These are phyloP conservation scores for Phytoseiulus persimilis DNA, from an alignment of 2,888 invertebrate genomes.

Conservation along the genomic window DNA sequence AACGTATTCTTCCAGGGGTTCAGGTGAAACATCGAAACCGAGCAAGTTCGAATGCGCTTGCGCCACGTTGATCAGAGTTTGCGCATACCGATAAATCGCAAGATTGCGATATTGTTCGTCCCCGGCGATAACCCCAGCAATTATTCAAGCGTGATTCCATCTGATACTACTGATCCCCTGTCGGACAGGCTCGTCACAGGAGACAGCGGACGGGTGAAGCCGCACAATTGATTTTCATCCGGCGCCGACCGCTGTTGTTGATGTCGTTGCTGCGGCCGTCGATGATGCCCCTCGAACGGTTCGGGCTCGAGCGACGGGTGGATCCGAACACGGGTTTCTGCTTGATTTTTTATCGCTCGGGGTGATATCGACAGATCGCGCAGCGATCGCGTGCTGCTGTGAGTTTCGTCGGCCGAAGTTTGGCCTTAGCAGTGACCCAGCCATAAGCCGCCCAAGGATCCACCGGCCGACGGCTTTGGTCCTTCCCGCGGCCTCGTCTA, in stretches of 20 bases:
- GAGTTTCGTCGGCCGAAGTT: background rate
- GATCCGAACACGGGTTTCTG: background rate
- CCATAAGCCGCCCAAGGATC: background rate
- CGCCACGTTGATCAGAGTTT: no score
- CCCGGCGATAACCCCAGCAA: background rate
- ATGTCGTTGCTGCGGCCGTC: background rate
- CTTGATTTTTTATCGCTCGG: background rate
- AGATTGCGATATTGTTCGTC: background rate
- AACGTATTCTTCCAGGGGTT: no score
- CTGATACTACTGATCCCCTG: background rate
- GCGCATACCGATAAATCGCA: no score
- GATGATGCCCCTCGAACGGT: background rate
- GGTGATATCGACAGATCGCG: background rate
- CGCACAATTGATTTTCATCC: background rate
- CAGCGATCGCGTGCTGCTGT: background rate
- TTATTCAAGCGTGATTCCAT: background rate
- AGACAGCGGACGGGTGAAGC: background rate
- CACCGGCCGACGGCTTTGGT: no score
- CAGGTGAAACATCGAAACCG: no score
- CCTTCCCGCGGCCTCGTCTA: no score
- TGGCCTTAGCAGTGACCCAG: background rate
- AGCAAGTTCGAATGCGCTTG: no score
- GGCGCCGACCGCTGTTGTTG: background rate
- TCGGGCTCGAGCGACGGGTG: background rate
- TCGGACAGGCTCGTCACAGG: no score